These are phyloP conservation scores for Tinea pellionella DNA, from an alignment of 2,888 invertebrate genomes.

Conservation along the genomic window DNA sequence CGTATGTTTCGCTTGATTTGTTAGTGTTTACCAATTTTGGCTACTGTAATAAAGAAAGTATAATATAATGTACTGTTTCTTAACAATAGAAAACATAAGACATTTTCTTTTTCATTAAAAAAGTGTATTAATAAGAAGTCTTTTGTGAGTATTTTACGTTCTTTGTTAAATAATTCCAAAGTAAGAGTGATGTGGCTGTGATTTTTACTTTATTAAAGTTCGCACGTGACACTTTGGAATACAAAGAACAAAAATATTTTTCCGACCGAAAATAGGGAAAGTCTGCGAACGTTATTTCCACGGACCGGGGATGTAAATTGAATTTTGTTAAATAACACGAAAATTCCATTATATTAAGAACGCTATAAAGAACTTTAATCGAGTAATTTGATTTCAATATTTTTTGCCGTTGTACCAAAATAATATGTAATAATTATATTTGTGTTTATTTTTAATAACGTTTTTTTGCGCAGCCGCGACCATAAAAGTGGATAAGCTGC, in stretches of 20 bases:
- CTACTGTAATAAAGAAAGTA: too few species aligned
- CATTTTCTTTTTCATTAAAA: neutral
- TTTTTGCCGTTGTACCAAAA: neutral
- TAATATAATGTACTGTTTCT: too few species aligned
- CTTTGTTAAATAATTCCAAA: slow-evolving; percentile 7
- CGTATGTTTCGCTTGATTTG: neutral
- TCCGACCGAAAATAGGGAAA: neutral
- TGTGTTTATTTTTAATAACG: neutral
- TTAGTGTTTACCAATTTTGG: too few species aligned
- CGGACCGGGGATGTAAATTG: slow-evolving; percentile 3
- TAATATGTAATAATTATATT: neutral
- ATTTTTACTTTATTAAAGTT: slow-evolving; percentile 12
- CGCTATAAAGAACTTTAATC: slow-evolving; percentile 2
- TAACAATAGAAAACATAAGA: too few species aligned
- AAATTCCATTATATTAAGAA: slow-evolving; percentile 11
- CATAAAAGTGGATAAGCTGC: neutral
- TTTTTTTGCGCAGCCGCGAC: too few species aligned
- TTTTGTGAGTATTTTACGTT: neutral
- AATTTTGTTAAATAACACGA: slow-evolving; percentile 12
- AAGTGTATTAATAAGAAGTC: neutral
- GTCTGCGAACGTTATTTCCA: neutral
- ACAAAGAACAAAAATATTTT: slow-evolving; percentile 13
- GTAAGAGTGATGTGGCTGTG: slow-evolving; percentile 2
- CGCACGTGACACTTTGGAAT: slow-evolving; percentile 10
- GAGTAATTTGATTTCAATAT: neutral